Evolutionary conservation across 2,888 invertebrate species (phyloP).

Genomic region (Dorcus parallelipipedus): DNA sequence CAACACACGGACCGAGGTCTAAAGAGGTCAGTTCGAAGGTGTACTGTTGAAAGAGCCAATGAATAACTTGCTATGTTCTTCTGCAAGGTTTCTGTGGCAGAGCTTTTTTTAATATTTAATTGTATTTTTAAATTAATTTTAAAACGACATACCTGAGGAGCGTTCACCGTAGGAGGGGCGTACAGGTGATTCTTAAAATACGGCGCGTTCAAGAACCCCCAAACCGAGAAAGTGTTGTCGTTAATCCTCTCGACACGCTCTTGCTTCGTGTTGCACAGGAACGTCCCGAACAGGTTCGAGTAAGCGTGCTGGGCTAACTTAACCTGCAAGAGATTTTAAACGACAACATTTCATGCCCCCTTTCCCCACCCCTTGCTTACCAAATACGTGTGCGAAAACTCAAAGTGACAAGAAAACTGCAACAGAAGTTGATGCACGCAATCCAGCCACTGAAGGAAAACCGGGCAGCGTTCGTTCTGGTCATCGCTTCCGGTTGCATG

Average conservation of each 20-base stretch:
- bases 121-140: not conserved
- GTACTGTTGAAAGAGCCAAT: too few species aligned
- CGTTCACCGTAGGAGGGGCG: conserved; percentile 47
- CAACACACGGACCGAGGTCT: too few species aligned
- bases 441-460: conserved; percentile 97
- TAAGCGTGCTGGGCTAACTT: conserved; percentile 94
- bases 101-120: not conserved
- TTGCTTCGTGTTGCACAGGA: conserved; percentile 83
- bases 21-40: too few species aligned
- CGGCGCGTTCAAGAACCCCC: conserved; percentile 77
- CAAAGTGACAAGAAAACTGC: conserved; percentile 91
- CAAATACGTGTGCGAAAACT: conserved; percentile 91
- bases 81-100: too few species aligned
- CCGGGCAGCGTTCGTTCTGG: conserved; percentile 93
- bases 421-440: conserved; percentile 87
- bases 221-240: conserved; percentile 77
- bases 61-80: too few species aligned
- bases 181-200: conserved; percentile 87
- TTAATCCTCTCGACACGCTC: conserved; percentile 66
- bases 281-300: conserved; percentile 95
- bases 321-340: conserved; percentile 59
- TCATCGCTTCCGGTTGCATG: conserved; percentile 79
- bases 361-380: conserved; percentile 54
- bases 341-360: not conserved
- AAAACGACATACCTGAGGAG: conserved; percentile 48